These are phyloP conservation scores for Myripristis murdjan DNA, from an alignment of 2,797 vertebrate genomes.

Conservation along the genomic window DNA sequence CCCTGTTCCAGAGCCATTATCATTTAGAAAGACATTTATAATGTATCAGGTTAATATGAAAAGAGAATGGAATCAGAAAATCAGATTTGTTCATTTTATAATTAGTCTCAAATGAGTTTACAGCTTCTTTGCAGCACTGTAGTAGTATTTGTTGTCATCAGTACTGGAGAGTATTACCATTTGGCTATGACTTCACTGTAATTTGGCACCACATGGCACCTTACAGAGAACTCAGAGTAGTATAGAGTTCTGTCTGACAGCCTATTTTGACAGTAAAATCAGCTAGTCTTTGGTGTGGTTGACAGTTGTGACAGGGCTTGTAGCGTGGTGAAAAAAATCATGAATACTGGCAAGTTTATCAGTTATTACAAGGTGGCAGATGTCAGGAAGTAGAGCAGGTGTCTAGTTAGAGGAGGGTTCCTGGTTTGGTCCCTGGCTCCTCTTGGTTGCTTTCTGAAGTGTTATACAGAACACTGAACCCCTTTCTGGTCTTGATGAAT, in stretches of 20 bases:
- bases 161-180: too few relatives aligned
- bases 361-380: background rate
- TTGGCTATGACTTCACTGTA: too few relatives aligned
- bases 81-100: slow-evolving; percentile 55
- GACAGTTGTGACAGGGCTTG: background rate
- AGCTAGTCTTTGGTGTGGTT: background rate
- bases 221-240: too few relatives aligned
- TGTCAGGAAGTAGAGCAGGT: too few relatives aligned
- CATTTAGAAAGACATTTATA: slow-evolving; percentile 49
- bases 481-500: too few relatives aligned
- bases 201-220: too few relatives aligned
- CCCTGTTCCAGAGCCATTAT: slow-evolving; percentile 38
- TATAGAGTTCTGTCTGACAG: background rate
- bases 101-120: slow-evolving; percentile 33
- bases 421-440: too few relatives aligned
- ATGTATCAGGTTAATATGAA: slow-evolving; percentile 47
- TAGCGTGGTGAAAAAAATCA: background rate
- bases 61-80: slow-evolving; percentile 46
- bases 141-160: slow-evolving; percentile 10
- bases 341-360: background rate
- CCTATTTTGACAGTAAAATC: too few relatives aligned
- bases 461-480: too few relatives aligned
- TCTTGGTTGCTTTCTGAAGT: too few relatives aligned
- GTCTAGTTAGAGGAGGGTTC: too few relatives aligned
- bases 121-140: slow-evolving; percentile 35